A percentile compares a stretch with the other conserved stretches of the same genome.
phyloP scores from a whole-genome alignment of 92 coral and sea anemone species.

The Montipora capitata region DNA sequence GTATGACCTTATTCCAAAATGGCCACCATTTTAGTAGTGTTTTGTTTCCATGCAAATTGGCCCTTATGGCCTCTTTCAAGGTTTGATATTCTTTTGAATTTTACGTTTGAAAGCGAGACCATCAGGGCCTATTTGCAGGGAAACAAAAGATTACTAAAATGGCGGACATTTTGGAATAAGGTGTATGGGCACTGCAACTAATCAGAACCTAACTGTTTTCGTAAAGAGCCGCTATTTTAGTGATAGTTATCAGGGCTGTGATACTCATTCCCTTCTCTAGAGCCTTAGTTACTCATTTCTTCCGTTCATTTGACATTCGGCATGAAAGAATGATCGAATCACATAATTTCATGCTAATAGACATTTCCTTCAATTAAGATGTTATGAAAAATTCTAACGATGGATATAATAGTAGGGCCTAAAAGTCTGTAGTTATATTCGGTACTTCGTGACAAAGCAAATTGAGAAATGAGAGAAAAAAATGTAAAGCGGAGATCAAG shows the following conservation, averaged over 20 bases:
- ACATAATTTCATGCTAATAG: background rate
- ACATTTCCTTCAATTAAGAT: background rate
- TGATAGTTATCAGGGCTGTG: no score
- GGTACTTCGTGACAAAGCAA: background rate
- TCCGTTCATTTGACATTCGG: background rate
- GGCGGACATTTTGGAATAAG: no score
- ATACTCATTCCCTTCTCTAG: no score
- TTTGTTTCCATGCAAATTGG: no score
- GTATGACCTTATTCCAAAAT: background rate
- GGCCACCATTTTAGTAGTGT: no score
- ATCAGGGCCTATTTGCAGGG: background rate
- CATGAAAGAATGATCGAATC: background rate
- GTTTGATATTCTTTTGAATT: no score
- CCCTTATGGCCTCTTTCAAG: no score
- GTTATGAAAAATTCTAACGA: conserved; percentile 4
- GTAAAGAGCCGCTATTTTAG: no score
- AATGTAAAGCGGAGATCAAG: background rate
- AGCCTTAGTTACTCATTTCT: no score
- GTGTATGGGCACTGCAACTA: no score
- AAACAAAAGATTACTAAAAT: background rate
- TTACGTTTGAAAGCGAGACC: no score
- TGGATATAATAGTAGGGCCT: conserved; percentile 22
- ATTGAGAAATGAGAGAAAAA: background rate
- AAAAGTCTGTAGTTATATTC: conserved; percentile 4
- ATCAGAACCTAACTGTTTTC: no score